phyloP scores from a whole-genome alignment of 1,140 invertebrate species.

The Chelonus insularis region DNA sequence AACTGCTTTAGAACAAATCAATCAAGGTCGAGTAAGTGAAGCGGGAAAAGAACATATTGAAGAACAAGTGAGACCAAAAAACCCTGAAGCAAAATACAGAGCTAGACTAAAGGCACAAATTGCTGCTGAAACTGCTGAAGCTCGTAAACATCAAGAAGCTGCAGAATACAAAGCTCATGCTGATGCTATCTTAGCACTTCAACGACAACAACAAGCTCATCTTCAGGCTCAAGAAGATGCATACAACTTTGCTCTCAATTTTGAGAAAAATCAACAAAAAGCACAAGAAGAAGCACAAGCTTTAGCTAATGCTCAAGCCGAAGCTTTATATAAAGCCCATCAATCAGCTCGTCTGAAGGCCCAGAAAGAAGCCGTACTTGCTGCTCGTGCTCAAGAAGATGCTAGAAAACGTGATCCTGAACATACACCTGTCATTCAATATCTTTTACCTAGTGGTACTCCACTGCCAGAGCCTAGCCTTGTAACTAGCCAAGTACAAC shows the following conservation, averaged over 20 bases:
- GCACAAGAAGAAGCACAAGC: constrained; percentile 56
- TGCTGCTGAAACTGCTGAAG: constrained; percentile 46
- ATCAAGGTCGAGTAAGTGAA: constrained; percentile 52
- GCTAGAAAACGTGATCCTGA: constrained; percentile 45
- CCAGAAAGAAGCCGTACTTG: constrained; percentile 48
- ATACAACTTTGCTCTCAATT: constrained; percentile 48
- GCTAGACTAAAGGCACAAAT: constrained; percentile 50
- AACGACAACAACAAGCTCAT: constrained; percentile 53
- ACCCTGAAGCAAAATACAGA: constrained; percentile 48
- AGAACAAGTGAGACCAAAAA: constrained; percentile 46
- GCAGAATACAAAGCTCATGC: constrained; percentile 54
- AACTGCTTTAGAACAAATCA: constrained; percentile 53
- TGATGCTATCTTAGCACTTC: constrained; percentile 52
- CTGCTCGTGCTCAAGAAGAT: constrained; percentile 47
- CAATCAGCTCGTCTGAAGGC: constrained; percentile 47
- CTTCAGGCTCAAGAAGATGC: constrained; percentile 54
- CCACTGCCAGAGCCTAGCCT: no score
- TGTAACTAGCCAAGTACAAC: no score
- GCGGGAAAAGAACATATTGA: constrained; percentile 49
- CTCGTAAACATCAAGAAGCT: constrained; percentile 48
- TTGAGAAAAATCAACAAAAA: constrained; percentile 51
- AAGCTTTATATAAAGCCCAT: constrained; percentile 50
- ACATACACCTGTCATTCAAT: constrained; percentile 51
- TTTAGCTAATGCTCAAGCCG: constrained; percentile 52
- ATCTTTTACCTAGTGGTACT: constrained; percentile 39